phyloP scores from a whole-genome alignment of 2,113 vertebrate genomes.

The Eptesicus fuscus region DNA sequence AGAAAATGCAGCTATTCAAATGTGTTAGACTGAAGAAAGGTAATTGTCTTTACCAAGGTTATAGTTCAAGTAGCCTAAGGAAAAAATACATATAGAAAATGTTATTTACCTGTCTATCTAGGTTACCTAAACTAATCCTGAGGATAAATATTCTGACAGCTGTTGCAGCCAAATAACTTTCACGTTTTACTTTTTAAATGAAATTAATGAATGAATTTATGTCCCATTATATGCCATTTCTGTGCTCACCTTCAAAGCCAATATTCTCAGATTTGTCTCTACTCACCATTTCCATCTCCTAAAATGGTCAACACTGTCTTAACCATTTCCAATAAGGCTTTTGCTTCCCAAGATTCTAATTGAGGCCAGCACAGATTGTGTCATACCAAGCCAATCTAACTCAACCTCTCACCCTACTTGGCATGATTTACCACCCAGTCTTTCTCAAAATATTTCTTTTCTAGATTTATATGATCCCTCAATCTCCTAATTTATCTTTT shows the following conservation, averaged over 20 bases:
- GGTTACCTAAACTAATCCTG: neutral
- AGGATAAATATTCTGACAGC: constrained; percentile 5
- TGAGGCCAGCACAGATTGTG: neutral
- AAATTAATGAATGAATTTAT: neutral
- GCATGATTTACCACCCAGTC: neutral
- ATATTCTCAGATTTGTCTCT: neutral
- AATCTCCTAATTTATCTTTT: neutral
- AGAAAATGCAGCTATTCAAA: neutral
- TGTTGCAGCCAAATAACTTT: neutral
- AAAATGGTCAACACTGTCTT: neutral
- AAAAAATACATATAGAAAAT: neutral
- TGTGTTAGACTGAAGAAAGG: neutral
- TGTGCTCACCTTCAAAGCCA: neutral
- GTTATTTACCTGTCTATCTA: neutral
- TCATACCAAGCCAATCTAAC: neutral
- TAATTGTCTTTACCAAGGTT: neutral
- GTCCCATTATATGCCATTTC: neutral
- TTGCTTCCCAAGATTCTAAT: neutral
- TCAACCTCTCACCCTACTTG: too few species aligned
- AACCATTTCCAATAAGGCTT: neutral
- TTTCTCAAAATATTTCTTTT: neutral
- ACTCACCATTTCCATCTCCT: neutral
- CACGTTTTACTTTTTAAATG: neutral
- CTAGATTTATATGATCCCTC: neutral
- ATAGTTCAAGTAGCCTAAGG: neutral